These are phyloP conservation scores for Spisula solida DNA, from an alignment of 2,888 invertebrate species.

Conservation along the genomic window DNA sequence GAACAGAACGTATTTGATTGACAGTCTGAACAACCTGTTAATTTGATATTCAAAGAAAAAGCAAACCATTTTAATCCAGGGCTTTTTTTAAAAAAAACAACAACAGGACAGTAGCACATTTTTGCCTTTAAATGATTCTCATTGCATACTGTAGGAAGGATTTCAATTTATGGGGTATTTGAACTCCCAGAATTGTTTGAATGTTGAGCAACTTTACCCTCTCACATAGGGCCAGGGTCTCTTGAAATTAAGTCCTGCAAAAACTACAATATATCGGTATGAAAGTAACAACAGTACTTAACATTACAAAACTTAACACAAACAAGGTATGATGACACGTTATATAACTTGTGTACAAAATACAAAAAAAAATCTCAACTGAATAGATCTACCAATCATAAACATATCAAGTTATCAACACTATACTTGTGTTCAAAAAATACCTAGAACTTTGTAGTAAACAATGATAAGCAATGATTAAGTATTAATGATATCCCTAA, in stretches of 20 bases:
- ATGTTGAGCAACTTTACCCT: slow-evolving; percentile 5
- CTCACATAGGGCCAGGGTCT: neutral
- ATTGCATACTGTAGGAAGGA: neutral
- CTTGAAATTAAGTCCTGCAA: neutral
- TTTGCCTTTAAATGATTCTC: neutral
- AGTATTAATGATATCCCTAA: neutral
- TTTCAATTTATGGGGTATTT: neutral
- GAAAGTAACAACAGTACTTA: neutral
- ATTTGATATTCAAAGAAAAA: neutral
- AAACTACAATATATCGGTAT: neutral
- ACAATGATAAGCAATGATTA: slow-evolving; percentile 1
- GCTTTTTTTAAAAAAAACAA: neutral
- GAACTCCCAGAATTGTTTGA: neutral
- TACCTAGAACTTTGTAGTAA: neutral
- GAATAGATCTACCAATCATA: neutral
- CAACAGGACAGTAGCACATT: too few species aligned
- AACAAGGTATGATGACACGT: neutral
- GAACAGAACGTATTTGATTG: neutral
- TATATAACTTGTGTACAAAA: neutral
- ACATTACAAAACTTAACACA: neutral
- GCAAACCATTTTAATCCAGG: neutral
- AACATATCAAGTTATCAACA: neutral
- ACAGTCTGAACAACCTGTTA: neutral
- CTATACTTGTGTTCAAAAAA: neutral
- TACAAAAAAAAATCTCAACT: neutral